A percentile compares a stretch with the other conserved stretches of the same genome.
These are phyloP conservation scores for Drosophila cardini DNA, from an alignment of 1,140 invertebrate species.

Conservation along the genomic window DNA sequence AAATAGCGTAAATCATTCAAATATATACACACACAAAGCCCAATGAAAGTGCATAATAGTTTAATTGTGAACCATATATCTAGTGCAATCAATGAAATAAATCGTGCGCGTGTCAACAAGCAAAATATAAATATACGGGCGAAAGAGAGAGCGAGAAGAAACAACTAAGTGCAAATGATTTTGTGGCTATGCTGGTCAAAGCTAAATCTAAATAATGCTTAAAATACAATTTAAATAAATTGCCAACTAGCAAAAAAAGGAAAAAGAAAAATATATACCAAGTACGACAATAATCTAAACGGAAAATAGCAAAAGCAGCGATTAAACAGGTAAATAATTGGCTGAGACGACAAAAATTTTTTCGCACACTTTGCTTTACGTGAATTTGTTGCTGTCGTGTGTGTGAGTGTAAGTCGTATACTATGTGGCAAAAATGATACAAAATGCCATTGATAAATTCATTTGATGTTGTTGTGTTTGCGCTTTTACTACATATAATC, in stretches of 20 bases:
- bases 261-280: not conserved
- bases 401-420: not conserved
- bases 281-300: conserved; percentile 21
- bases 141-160: conserved; percentile 18
- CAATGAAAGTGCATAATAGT: conserved; percentile 34
- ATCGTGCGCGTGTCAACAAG: conserved; percentile 27
- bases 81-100: conserved; percentile 40
- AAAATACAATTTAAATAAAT: conserved; percentile 71
- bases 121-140: conserved; percentile 25
- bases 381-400: conserved; percentile 3
- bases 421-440: conserved; percentile 42
- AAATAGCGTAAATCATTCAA: conserved; percentile 64
- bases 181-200: conserved; percentile 28
- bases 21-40: conserved; percentile 38
- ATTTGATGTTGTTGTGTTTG: conserved; percentile 18
- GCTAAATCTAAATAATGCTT: conserved; percentile 71
- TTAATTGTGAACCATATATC: conserved; percentile 16
- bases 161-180: conserved; percentile 42
- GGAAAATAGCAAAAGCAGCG: conserved; percentile 57
- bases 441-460: conserved; percentile 55
- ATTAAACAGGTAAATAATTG: conserved; percentile 70
- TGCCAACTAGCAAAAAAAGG: conserved; percentile 67
- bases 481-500: not conserved
- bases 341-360: conserved; percentile 26
- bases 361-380: conserved; percentile 18